Percentiles rank a stretch among this genome's conserved stretches.
phyloP scores from a whole-genome alignment of 2,888 invertebrate genomes.

The Melanophora roralis region DNA sequence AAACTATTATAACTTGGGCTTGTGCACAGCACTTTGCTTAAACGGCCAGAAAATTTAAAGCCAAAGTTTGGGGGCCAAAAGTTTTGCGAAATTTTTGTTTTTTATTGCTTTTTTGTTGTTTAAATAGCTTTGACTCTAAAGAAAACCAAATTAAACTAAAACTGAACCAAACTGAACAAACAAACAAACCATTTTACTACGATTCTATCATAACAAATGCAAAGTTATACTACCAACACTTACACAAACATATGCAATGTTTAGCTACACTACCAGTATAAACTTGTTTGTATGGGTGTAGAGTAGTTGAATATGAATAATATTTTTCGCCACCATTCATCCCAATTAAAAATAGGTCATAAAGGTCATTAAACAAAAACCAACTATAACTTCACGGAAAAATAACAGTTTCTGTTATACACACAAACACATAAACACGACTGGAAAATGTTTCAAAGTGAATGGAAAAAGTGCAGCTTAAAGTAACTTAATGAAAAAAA shows the following conservation, averaged over 20 bases:
- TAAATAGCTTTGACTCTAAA: slow-evolving; percentile 47
- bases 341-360: slow-evolving; percentile 58
- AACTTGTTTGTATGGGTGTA: not conserved
- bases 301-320: slow-evolving; percentile 15
- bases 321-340: slow-evolving; percentile 50
- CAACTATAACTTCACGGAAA: slow-evolving; percentile 46
- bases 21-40: slow-evolving; percentile 55
- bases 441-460: slow-evolving; percentile 23
- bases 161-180: slow-evolving; percentile 32
- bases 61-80: slow-evolving; percentile 57
- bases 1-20: slow-evolving; percentile 59
- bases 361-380: slow-evolving; percentile 62
- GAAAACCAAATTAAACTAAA: slow-evolving; percentile 24
- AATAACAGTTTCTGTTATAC: slow-evolving; percentile 46
- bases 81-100: not conserved
- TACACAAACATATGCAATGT: not conserved
- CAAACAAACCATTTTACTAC: slow-evolving; percentile 9
- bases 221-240: not conserved
- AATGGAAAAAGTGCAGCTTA: not conserved
- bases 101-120: slow-evolving; percentile 3
- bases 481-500: not conserved
- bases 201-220: slow-evolving; percentile 33
- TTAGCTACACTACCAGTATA: not conserved
- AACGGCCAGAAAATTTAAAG: slow-evolving; percentile 61
- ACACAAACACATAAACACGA: slow-evolving; percentile 29